Evolutionary conservation across 2,888 invertebrate species (phyloP).

Genomic region (Eupithecia centaureata): DNA sequence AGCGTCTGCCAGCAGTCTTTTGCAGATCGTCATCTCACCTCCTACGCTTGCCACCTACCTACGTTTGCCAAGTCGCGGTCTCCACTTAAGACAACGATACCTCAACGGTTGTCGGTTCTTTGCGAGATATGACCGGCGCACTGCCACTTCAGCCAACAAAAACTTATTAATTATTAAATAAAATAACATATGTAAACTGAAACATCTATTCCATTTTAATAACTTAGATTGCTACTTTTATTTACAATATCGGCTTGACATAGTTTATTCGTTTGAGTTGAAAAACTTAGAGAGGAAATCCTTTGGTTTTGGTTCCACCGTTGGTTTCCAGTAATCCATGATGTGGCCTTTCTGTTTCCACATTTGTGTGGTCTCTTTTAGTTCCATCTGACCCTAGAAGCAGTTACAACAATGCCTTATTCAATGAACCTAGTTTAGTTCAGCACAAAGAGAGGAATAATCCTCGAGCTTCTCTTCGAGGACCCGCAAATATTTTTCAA

Average conservation of each 20-base stretch:
- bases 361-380: conserved; percentile 91
- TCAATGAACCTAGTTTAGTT: background rate
- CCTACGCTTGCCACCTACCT: too few relatives aligned
- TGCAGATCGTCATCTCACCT: too few relatives aligned
- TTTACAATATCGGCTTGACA: conserved; percentile 47
- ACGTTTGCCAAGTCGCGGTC: too few relatives aligned
- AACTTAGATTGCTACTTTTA: conserved; percentile 45
- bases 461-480: too few relatives aligned
- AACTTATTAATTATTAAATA: background rate
- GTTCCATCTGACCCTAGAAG: conserved; percentile 96
- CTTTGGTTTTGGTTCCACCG: conserved; percentile 91
- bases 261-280: conserved; percentile 83
- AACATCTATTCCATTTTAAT: conserved; percentile 52
- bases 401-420: background rate
- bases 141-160: too few relatives aligned
- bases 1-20: too few relatives aligned
- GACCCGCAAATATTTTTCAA: too few relatives aligned
- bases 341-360: conserved; percentile 96
- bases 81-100: too few relatives aligned
- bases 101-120: too few relatives aligned
- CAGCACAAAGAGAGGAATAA: too few relatives aligned
- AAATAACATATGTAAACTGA: conserved; percentile 37
- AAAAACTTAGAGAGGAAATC: conserved; percentile 97
- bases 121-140: too few relatives aligned
- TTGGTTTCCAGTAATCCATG: conserved; percentile 94